Base-by-base conservation (phyloP, 2,888 invertebrate species). In the Trissolcus brochymenae region DNA sequence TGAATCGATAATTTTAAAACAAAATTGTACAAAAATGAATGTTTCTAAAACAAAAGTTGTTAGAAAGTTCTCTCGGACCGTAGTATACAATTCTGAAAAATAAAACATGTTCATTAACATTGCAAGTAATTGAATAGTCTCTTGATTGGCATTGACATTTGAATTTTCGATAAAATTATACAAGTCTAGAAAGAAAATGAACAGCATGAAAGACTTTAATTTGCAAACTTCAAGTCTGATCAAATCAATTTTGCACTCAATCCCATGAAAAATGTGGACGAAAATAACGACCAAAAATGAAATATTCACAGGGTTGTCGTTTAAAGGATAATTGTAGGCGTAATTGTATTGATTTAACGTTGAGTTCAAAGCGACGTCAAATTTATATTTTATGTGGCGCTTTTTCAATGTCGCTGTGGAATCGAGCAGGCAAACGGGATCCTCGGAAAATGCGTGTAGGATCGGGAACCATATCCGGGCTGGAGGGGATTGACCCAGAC, bases 401-500 rank as follows among this genome's bases (percentile, higher is more conserved):
- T 76, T 72, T 74, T 66, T 74, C 78, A 78, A 78, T 78, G 71
- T 71, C 77, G 65, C 59, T 57, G 54, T 72, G 71, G 75, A 77
- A 70, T 16, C 46, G 76, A 75, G 65, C 70, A 60, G 71, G 66
- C 60, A 76, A 79, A 73, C 83, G 85, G 84, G 84, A 87, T 86
- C 84, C 85, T 86, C 86, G 88, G 88, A 86, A 88, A 88, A 88
- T 88, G 87, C 88, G 86, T 85, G 85, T 79, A 83, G 80, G 80
- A 83, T 83, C 86, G 86, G 86, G 84, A 88, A 87, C 86, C 82
- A 35, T 51, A 61, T n/a, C 83, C 84, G 84, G 84, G 83, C 86
- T 84, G 86, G 87, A 87, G 88, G 88, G 88, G 88, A 88, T 88
- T 88, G 88, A 87, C 88, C 88, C 89, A 89, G 89, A 89, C 89